Base-by-base conservation (phyloP, 2,113 vertebrate species). In the Mesoclemmys tuberculata region DNA sequence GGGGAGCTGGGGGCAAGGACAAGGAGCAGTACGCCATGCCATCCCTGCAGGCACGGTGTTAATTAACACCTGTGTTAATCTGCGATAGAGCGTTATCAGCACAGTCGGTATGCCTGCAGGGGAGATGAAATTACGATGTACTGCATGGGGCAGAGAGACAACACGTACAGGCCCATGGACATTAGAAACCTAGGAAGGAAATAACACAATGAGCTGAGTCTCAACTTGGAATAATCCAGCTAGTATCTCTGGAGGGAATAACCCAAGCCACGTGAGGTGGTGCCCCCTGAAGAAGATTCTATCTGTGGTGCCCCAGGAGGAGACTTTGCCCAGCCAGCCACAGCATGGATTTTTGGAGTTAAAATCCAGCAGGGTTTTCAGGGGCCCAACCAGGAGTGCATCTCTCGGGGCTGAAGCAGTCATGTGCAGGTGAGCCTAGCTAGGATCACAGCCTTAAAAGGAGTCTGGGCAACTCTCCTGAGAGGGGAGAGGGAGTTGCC, bases 31-130 rank as follows among this genome's bases (percentile, higher is more conserved):
- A 92, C 0, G 1, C 83, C 77, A 87, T 89, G 93, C 46, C 46
- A 46, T 8, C 85, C 95, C 95, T 48, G 61, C 95, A 95, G 52
- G 64, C 77, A 85, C 80, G 92, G 93, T 92, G 93, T 96, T 93
- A 96, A 93, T 94, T 95, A 94, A 93, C 90, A 96, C 92, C 78
- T 90, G 0, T 49, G 94, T 82, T 84, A 94, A 89, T 93, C 86
- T 92, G 89, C 78, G 92, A 86, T 82, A 11, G 80, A 55, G 81
- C 91, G 88, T 80, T 92, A 86, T 82, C 52, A 94, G 83, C 64
- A 80, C 49, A 35, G 10, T n/a, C 27, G 13, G 14, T 52, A 52
- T 12, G 24, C 51, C 31, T 54, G 61, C 55, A 61, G 51, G 84
- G 87, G 41, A 90, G 90, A 84, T 74, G 46, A 81, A 94, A 93